Conservation (phyloP, 2,797 vertebrate species). For the Peromyscus aztecus region DNA sequence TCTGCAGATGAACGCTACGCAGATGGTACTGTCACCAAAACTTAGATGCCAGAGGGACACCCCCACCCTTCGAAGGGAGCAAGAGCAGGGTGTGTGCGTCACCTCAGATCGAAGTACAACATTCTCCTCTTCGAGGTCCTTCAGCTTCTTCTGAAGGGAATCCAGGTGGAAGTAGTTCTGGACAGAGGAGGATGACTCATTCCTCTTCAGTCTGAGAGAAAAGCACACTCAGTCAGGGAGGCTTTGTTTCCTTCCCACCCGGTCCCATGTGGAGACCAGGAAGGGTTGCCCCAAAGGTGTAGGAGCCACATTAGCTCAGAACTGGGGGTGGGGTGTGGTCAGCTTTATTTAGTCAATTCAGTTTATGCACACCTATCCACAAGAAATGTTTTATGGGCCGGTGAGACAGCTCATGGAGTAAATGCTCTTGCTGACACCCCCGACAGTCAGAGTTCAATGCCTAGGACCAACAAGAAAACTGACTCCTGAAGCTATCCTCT, state of each 20-base stretch:
- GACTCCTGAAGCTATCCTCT: not conserved
- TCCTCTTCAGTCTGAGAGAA: slow-evolving; percentile 91
- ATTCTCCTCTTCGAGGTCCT: slow-evolving; percentile 98
- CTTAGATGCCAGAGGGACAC: not conserved
- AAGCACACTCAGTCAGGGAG: not conserved
- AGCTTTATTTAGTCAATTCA: not conserved
- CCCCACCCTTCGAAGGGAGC: not conserved
- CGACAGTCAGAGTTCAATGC: not conserved
- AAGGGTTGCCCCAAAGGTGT: not conserved
- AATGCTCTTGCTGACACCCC: not conserved
- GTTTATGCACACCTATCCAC: not conserved
- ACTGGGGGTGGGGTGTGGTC: not conserved
- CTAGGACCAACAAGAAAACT: not conserved
- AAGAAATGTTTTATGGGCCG: not conserved
- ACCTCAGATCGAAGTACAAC: slow-evolving; percentile 96
- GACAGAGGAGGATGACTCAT: slow-evolving; percentile 92
- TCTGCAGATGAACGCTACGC: not conserved
- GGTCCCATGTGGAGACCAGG: not conserved
- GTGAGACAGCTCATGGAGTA: not conserved
- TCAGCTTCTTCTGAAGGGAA: slow-evolving; percentile 97
- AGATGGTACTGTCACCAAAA: fast-evolving
- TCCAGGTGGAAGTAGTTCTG: slow-evolving; percentile 96
- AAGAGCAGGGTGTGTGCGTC: not conserved
- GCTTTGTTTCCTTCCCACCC: not conserved
- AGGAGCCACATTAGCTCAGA: not conserved